phyloP scores from a whole-genome alignment of 2,113 vertebrate species.

The Pelobates fuscus region DNA sequence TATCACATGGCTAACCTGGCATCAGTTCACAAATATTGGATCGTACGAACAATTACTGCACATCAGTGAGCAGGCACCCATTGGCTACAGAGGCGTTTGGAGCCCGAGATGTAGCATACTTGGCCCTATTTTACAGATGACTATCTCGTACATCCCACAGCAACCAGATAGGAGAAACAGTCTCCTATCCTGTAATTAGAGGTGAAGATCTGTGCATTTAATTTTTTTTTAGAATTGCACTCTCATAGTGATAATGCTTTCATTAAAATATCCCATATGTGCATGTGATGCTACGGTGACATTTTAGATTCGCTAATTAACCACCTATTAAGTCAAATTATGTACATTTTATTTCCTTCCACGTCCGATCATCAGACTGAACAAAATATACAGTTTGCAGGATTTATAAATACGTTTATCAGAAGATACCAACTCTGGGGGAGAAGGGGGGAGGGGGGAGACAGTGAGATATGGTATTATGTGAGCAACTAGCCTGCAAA shows the following conservation, averaged over 20 bases:
- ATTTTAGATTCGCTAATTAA: conserved; percentile 1
- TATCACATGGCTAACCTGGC: conserved; percentile 41
- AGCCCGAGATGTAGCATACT: not conserved
- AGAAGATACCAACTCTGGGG: no score
- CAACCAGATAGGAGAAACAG: not conserved
- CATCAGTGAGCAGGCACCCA: conserved; percentile 18
- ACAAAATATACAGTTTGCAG: not conserved
- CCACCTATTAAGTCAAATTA: not conserved
- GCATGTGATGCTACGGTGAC: not conserved
- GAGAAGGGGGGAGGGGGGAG: no score
- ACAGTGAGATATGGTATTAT: no score
- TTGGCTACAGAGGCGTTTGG: not conserved
- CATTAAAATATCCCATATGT: not conserved
- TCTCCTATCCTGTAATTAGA: not conserved
- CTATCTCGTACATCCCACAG: not conserved
- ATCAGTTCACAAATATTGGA: conserved; percentile 28
- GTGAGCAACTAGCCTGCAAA: no score
- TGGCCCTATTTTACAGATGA: not conserved
- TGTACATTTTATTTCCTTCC: not conserved
- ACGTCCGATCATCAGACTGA: not conserved
- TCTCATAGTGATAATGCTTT: not conserved
- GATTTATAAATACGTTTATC: no score
- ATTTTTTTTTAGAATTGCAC: not conserved
- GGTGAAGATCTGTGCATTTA: not conserved
- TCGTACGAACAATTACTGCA: conserved; percentile 35